Percentiles rank a stretch among this genome's conserved stretches.
Evolutionary conservation across 2,113 vertebrate species (phyloP).

Genomic region (Myiopsitta monachus): DNA sequence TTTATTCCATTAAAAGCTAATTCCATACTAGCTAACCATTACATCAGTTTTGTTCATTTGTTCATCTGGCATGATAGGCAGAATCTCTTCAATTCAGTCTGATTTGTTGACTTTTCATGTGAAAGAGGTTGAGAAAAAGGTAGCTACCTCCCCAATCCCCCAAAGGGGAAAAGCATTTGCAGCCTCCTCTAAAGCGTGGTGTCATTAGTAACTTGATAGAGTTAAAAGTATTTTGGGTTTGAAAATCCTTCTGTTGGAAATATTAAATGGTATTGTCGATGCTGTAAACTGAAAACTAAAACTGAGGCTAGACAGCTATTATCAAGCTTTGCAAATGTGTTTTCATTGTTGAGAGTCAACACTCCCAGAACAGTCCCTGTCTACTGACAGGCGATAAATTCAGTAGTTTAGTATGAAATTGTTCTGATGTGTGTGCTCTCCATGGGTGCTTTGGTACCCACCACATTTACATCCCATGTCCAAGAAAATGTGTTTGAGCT

Average conservation of each 20-base stretch:
- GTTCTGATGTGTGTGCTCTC: background rate
- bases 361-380: background rate
- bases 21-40: background rate
- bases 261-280: background rate
- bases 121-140: background rate
- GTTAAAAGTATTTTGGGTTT: background rate
- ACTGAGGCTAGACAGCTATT: background rate
- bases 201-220: background rate
- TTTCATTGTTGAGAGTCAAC: background rate
- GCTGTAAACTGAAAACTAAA: background rate
- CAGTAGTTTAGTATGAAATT: background rate
- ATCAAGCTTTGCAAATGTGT: background rate
- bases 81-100: background rate
- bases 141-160: background rate
- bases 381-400: conserved; percentile 5
- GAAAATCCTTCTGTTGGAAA: background rate
- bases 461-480: conserved; percentile 3
- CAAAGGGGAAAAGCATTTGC: background rate
- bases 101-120: background rate
- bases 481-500: conserved; percentile 35
- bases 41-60: background rate
- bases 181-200: background rate
- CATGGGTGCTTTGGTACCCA: background rate
- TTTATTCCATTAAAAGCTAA: background rate
- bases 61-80: background rate